Evolutionary conservation across 2,113 vertebrate genomes (phyloP).

Genomic region (Brachirus orientalis): DNA sequence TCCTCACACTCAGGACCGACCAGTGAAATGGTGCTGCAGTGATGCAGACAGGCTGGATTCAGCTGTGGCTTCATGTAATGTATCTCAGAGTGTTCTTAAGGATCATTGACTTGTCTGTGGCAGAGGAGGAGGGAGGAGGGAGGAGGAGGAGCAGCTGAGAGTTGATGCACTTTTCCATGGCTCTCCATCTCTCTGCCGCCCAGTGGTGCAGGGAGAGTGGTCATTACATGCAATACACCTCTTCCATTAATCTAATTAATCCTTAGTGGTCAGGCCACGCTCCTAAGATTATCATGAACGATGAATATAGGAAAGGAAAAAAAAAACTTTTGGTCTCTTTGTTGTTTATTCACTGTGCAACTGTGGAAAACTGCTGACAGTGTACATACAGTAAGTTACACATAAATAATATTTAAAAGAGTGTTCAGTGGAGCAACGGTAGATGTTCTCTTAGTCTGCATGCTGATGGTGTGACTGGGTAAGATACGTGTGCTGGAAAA

Average conservation of each 20-base stretch:
- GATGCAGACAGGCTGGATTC: constrained; percentile 34
- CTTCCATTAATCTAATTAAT: constrained; percentile 57
- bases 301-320: not conserved
- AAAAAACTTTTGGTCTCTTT: not conserved
- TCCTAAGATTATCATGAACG: not conserved
- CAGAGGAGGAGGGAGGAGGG: constrained; percentile 15
- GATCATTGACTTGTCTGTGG: constrained; percentile 44
- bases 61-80: constrained; percentile 23
- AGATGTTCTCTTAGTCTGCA: no score
- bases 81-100: constrained; percentile 23
- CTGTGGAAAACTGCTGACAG: not conserved
- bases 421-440: not conserved
- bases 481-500: no score
- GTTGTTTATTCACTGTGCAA: not conserved
- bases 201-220: constrained; percentile 36
- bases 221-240: constrained; percentile 40
- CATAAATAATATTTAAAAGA: no score
- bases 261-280: not conserved
- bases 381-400: no score
- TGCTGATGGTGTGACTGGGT: no score
- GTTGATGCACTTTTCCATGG: constrained; percentile 18
- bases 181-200: constrained; percentile 28
- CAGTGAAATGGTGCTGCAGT: constrained; percentile 10
- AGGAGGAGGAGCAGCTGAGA: not conserved
- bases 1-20: not conserved